Base-by-base conservation (phyloP, 2,113 vertebrate species). In the Casuarius casuarius region DNA sequence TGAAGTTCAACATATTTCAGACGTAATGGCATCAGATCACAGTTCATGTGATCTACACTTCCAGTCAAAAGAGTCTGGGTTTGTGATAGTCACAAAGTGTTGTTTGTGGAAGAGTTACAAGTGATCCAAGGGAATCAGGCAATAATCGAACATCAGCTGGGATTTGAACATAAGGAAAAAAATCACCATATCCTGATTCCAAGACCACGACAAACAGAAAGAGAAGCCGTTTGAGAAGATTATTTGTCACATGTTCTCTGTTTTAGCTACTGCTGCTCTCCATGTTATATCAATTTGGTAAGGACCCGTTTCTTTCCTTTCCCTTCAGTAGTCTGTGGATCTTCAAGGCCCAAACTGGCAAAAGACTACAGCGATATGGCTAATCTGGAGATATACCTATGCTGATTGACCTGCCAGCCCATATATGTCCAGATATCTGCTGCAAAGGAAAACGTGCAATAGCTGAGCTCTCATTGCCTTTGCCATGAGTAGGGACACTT, bases 401-500 rank as follows among this genome's bases (percentile, higher is more conserved):
- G 1, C 58, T 40, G 67, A 35, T 17, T 63, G 52, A 46, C 26
- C 62, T 79, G 29, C 19, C 33, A 49, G 25, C 5, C 23, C 9
- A 1, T 79, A 48, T 58, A 58, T 70, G 10, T 11, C 14, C 22
- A 40, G 26, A 18, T 40, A 31, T 49, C 19, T 52, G 54, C 21
- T 81, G 42, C 33, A 40, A 75, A 51, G 12, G 11, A 49, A 56
- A 28, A 58, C 7, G 29, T 51, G 19, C 17, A n/a, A 2, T 2
- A 61, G 12, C 13, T 35, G 51, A 84, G 38, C 16, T 62, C 46
- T 56, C 48, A 26, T 20, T 44, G 56, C 25, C 35, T 38, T 76
- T 82, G 25, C 63, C 35, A n/a, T 0, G 0, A 70, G 28, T 0
- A 0, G 52, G 42, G 17, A 72, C 14, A 5, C 19, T 61, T 29